Conservation (phyloP, 2,113 vertebrate genomes). For the Parus major region DNA sequence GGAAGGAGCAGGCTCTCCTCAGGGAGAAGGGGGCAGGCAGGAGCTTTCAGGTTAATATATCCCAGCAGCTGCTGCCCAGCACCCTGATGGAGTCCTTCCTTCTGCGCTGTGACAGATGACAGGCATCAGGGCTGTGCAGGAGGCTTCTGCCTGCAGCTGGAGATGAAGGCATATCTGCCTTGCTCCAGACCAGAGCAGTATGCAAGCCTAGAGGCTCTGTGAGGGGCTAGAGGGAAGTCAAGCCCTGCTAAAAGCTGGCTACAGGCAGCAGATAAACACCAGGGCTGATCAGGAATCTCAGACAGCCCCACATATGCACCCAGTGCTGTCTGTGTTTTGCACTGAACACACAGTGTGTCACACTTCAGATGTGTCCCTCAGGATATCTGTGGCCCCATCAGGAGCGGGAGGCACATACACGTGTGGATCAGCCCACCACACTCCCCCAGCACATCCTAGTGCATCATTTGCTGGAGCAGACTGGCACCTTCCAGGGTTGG, state of each 20-base stretch:
- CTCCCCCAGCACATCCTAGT: neutral
- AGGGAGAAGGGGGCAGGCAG: neutral
- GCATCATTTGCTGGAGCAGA: neutral
- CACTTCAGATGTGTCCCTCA: neutral
- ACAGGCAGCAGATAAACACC: accelerated
- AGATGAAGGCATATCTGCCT: neutral
- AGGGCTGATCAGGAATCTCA: neutral
- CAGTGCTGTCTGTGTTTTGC: neutral
- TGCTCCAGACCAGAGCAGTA: neutral
- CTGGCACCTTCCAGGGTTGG: neutral
- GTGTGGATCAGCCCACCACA: neutral
- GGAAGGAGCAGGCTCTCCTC: neutral
- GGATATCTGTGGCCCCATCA: neutral
- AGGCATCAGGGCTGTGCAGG: neutral
- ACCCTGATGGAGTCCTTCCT: accelerated
- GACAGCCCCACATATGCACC: neutral
- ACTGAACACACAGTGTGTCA: neutral
- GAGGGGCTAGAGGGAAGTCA: neutral
- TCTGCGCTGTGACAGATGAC: neutral
- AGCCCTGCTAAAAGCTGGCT: neutral
- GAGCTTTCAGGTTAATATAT: neutral
- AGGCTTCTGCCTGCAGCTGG: neutral
- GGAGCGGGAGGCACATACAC: neutral
- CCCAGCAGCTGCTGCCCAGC: neutral
- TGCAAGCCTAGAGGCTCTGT: neutral